Evolutionary conservation across 2,888 invertebrate species (phyloP), one percentile per base, ranked within the genome.

Genomic region (Hirtodrosophila histrioides): DNA sequence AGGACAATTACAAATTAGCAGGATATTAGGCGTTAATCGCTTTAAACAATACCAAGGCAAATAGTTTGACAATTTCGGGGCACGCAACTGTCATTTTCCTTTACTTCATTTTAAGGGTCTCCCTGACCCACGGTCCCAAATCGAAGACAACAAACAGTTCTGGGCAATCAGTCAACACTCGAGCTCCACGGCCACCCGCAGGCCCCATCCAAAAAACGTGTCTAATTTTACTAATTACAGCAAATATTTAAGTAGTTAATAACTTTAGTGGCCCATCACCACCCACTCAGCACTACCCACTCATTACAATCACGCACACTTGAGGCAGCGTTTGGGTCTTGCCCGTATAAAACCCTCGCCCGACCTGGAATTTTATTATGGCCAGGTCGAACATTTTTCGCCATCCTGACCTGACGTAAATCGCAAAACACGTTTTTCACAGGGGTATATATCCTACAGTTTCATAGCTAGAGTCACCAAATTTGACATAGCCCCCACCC

Each of bases 211-310:
- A 3, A 3, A 27, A 51, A 68, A 76, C 75, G 76, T 75, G 75
- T 76, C 76, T 76, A 76, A 75, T 75, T 75, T 71, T 76, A 76
- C 75, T 75, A 75, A 75, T 75, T 75, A 76, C 72, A 68, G 71
- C 76, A 75, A 75, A 75, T 75, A 75, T 75, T 75, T 75, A 76
- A 57, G 64, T 76, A 68, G 76, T 75, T 75, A 62, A 75, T 71
- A 70, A 63, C 65, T 74, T 61, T 51, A 50, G 53, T 63, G 46
- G 49, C 50, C 37, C 33, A 45, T 7, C 11, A 12, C 65, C 58
- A 48, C 35, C 53, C 49, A 48, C 44, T 12, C 24, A 31, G 7
- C 54, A 31, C 43, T 65, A 56, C 75, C 69, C 65, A 51, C 67
- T 76, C 71, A 75, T 76, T 75, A 76, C 67, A 61, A 61, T 64